phyloP scores from a whole-genome alignment of 2,888 invertebrate genomes.

The Platycheirus rosarum region DNA sequence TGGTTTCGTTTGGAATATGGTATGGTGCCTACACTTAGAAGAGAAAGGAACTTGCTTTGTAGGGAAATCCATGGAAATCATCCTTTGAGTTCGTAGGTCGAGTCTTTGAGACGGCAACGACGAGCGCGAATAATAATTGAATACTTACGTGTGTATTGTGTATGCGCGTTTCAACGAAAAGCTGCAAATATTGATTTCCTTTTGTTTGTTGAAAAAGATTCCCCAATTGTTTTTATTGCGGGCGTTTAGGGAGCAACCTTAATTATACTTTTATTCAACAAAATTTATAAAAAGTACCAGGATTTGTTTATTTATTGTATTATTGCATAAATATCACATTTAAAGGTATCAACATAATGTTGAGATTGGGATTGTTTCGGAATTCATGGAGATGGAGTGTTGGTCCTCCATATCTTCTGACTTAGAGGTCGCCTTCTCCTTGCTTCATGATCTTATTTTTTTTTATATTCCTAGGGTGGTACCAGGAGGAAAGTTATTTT shows the following conservation, averaged over 20 bases:
- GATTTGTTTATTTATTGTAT: slow-evolving; percentile 39
- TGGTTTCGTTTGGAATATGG: slow-evolving; percentile 1
- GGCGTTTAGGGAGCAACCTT: slow-evolving; percentile 51
- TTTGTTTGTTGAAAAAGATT: slow-evolving; percentile 39
- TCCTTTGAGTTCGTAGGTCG: slow-evolving; percentile 23
- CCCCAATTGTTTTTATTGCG: slow-evolving; percentile 53
- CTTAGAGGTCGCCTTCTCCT: slow-evolving; percentile 36
- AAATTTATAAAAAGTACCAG: slow-evolving; percentile 14
- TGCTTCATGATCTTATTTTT: slow-evolving; percentile 29
- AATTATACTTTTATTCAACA: slow-evolving; percentile 49
- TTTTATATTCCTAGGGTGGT: slow-evolving; percentile 53
- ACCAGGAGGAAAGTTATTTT: slow-evolving; percentile 54
- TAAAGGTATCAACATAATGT: too few relatives aligned
- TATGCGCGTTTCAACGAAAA: slow-evolving; percentile 50
- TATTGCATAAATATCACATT: slow-evolving; percentile 11
- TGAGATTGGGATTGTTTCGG: too few relatives aligned
- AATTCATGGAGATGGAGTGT: slow-evolving; percentile 17
- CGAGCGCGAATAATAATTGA: slow-evolving; percentile 51
- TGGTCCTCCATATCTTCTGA: too few relatives aligned
- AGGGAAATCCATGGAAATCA: slow-evolving; percentile 41
- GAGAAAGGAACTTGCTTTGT: slow-evolving; percentile 57
- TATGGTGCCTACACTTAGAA: slow-evolving; percentile 15
- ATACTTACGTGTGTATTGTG: slow-evolving; percentile 66
- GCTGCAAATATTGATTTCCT: slow-evolving; percentile 60
- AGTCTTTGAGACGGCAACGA: slow-evolving; percentile 4